Conservation (phyloP, 2,888 invertebrate genomes). For the Callosobruchus maculatus region DNA sequence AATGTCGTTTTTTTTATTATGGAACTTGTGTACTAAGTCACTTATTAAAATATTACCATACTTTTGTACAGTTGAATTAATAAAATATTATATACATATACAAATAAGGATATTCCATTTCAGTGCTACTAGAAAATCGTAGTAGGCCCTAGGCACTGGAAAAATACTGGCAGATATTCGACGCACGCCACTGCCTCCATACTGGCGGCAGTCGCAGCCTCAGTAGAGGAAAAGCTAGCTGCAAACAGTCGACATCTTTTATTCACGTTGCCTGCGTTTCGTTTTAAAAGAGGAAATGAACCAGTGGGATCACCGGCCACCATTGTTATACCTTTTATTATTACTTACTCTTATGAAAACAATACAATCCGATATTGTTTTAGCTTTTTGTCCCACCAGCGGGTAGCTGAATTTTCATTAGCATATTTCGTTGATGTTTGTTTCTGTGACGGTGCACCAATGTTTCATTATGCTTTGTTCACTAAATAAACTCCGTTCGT, state of each 20-base stretch:
- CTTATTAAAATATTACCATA: too few species aligned
- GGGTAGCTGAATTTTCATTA: neutral
- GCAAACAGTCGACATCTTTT: conserved; percentile 18
- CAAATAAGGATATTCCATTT: too few species aligned
- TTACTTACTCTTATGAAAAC: neutral
- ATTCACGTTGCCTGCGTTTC: conserved; percentile 16
- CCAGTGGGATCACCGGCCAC: neutral
- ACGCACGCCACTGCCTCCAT: neutral
- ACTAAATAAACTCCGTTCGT: too few species aligned
- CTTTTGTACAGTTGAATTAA: too few species aligned
- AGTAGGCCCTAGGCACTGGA: too few species aligned
- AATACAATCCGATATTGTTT: neutral
- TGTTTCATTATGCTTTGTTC: too few species aligned
- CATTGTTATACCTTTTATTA: neutral
- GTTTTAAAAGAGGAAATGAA: conserved; percentile 15
- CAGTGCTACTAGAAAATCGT: too few species aligned
- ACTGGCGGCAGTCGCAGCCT: neutral
- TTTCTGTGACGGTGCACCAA: neutral
- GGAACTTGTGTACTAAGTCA: too few species aligned
- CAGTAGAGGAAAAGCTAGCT: conserved; percentile 9
- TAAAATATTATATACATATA: too few species aligned
- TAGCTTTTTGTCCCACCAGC: neutral
- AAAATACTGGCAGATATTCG: too few species aligned
- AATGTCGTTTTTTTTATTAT: too few species aligned
- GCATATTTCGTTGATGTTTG: neutral